Conservation (phyloP, 2,113 vertebrate genomes). For the Urocitellus parryii region DNA sequence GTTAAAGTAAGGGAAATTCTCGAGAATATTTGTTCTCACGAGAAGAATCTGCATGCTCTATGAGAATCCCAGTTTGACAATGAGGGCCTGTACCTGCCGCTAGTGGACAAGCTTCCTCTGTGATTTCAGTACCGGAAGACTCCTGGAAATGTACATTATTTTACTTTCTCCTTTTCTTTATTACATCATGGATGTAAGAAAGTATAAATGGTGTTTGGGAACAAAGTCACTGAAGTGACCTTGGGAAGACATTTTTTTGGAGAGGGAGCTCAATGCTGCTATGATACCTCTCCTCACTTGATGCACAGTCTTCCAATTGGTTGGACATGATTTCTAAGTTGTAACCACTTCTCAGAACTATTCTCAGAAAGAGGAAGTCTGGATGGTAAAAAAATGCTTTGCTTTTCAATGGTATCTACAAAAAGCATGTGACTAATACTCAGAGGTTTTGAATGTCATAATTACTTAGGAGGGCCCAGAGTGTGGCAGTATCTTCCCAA, state of each 20-base stretch:
- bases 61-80: background rate
- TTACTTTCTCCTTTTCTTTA: background rate
- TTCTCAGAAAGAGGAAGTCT: slow-evolving; percentile 59
- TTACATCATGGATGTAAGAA: background rate
- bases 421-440: background rate
- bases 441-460: background rate
- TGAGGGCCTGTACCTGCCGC: background rate
- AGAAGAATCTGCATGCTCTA: background rate
- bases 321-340: background rate
- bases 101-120: background rate
- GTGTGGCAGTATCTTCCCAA: background rate
- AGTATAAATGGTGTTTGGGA: background rate
- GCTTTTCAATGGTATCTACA: background rate
- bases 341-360: slow-evolving; percentile 56
- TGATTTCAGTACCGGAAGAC: background rate
- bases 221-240: background rate
- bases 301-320: background rate
- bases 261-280: background rate
- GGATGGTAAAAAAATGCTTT: slow-evolving; percentile 37
- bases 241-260: background rate
- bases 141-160: background rate
- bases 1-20: slow-evolving; percentile 17
- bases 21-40: background rate
- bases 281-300: background rate
- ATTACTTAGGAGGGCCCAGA: background rate